Conservation (phyloP, 2,797 vertebrate species). For the Coendou prehensilis region DNA sequence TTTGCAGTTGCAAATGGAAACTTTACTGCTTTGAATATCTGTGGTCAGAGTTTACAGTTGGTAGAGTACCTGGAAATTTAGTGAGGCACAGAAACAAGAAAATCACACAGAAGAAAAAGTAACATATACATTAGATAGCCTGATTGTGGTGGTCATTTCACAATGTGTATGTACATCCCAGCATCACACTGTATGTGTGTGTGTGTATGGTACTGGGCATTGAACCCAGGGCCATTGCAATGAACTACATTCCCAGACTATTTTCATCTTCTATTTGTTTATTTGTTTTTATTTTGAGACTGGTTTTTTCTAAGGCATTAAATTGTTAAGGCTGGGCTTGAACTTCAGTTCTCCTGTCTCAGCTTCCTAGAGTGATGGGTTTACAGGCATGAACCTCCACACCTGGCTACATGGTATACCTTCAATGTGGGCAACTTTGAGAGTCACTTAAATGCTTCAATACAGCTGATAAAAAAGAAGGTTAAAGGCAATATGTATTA, state of each 20-base stretch:
- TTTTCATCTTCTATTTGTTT: background rate
- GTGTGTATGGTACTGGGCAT: background rate
- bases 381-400: too few relatives aligned
- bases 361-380: background rate
- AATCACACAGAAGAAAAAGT: background rate
- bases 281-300: background rate
- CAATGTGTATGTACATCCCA: background rate
- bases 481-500: background rate
- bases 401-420: background rate
- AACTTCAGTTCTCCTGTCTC: background rate
- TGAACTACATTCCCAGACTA: background rate
- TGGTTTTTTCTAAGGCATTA: background rate
- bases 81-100: background rate
- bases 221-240: background rate
- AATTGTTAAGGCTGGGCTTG: background rate
- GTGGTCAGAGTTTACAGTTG: background rate
- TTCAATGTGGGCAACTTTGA: background rate
- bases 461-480: background rate
- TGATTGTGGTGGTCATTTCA: background rate
- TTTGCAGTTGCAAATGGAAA: background rate
- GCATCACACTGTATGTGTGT: background rate
- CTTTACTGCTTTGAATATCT: background rate
- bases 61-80: background rate
- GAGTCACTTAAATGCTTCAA: background rate
- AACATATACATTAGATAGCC: background rate